Base-by-base conservation (phyloP, 2,113 vertebrate genomes). In the Grammomys surdaster region DNA sequence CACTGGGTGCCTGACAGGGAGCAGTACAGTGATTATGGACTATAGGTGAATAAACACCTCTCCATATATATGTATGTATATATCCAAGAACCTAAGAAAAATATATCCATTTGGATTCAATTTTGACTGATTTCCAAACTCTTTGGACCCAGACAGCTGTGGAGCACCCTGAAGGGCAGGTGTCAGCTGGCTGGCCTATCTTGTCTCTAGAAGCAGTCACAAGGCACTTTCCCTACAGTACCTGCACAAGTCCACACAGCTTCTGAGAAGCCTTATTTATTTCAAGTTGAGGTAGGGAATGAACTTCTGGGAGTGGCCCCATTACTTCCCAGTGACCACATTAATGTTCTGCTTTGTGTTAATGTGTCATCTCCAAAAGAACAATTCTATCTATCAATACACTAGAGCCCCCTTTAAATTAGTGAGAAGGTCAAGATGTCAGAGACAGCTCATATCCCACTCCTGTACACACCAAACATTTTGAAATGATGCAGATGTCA, bases 1-100 rank as follows among this genome's bases (percentile, higher is more conserved):
- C 7, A 12, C n/a, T 16, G 24, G 16, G 1, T 20, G 0, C 33
- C 20, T 31, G 2, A 26, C 3, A 0, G 5, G 16, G 54, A 54
- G 14, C 19, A 4, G 43, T 7, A 60, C 7, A 10, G 20, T 7
- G 46, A 51, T 84, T 76, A 9, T 2, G 20, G 7, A 46, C 43
- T 7, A 17, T 28, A 67, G 43, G 36, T 24, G 51, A 91, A 28
- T 12, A 36, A 67, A 84, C 10, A 31, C 5, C 6, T 77, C 36
- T 70, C 80, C 54, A 65, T 40, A 40, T 40, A 40, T 40, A 2
- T 40, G 40, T 40, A 40, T 40, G 2, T 40, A 40, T 40, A 40
- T 40, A 40, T 40, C 2, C 40, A 40, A 40, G 40, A 40, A 40
- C 40, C 40, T 40, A 40, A 26, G 40, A 46, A 46, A 31, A 31